Conservation (phyloP, 1,140 invertebrate genomes). For the Heliconius nattereri region DNA sequence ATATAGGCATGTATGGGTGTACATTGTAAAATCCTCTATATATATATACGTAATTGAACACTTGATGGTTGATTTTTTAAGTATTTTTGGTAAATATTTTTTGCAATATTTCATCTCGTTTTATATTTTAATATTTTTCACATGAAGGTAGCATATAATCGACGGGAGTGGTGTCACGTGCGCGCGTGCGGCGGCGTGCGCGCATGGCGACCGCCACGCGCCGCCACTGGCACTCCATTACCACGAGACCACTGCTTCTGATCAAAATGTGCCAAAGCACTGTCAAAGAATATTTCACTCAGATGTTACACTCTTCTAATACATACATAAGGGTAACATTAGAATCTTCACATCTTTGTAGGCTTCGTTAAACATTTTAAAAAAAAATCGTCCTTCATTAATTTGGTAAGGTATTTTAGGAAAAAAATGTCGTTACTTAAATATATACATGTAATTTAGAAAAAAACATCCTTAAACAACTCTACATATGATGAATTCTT, state of each 20-base stretch:
- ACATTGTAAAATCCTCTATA: background rate
- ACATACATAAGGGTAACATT: no score
- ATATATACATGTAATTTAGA: no score
- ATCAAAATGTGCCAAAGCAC: constrained; percentile 46
- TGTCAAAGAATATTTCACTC: constrained; percentile 46
- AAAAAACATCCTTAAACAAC: no score
- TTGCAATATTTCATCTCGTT: background rate
- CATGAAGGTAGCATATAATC: constrained; percentile 67
- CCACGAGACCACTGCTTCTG: constrained; percentile 57
- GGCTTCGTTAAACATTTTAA: no score
- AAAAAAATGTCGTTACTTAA: no score
- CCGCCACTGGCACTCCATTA: constrained; percentile 67
- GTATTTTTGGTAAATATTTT: background rate
- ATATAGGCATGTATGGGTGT: background rate
- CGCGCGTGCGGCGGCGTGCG: constrained; percentile 45
- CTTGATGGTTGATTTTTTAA: background rate
- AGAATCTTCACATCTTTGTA: no score
- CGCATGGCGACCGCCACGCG: constrained; percentile 50
- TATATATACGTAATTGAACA: background rate
- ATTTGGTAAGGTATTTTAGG: no score
- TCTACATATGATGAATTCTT: no score
- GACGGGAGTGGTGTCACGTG: constrained; percentile 68
- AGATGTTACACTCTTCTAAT: constrained; percentile 13
- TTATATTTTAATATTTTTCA: constrained; percentile 44
- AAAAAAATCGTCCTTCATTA: no score